These are phyloP conservation scores for Zophobas atratus DNA, from an alignment of 1,140 invertebrate genomes.

Conservation along the genomic window DNA sequence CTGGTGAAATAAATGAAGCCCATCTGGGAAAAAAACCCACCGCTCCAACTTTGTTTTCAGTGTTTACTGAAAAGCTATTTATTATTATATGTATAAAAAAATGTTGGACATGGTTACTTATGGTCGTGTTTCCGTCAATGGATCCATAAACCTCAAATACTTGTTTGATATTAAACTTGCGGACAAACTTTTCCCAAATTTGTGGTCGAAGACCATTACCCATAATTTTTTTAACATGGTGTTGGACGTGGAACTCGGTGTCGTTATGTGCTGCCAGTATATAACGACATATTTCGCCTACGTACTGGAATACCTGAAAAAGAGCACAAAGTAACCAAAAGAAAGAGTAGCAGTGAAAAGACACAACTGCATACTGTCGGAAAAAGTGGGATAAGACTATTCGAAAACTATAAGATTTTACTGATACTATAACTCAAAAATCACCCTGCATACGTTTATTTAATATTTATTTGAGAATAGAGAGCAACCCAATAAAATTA, in stretches of 20 bases:
- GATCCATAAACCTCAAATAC: conserved; percentile 96
- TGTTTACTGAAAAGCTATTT: conserved; percentile 84
- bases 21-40: conserved; percentile 93
- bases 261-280: conserved; percentile 83
- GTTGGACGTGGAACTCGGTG: conserved; percentile 77
- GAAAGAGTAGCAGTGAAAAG: no score
- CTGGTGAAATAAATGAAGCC: conserved; percentile 77
- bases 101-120: conserved; percentile 69
- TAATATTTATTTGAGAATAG: no score
- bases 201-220: conserved; percentile 95
- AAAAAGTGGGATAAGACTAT: no score
- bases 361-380: no score
- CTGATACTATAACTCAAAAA: no score
- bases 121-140: conserved; percentile 96
- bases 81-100: background rate
- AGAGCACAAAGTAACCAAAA: conserved; percentile 33
- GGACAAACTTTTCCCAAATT: conserved; percentile 92
- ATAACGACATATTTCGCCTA: conserved; percentile 98
- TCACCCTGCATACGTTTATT: no score
- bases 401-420: no score
- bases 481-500: no score
- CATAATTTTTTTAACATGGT: conserved; percentile 88
- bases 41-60: conserved; percentile 89
- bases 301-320: conserved; percentile 89
- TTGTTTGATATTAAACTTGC: conserved; percentile 85